Evolutionary conservation across 1,140 invertebrate species (phyloP).

Genomic region (Cephus cinctus): DNA sequence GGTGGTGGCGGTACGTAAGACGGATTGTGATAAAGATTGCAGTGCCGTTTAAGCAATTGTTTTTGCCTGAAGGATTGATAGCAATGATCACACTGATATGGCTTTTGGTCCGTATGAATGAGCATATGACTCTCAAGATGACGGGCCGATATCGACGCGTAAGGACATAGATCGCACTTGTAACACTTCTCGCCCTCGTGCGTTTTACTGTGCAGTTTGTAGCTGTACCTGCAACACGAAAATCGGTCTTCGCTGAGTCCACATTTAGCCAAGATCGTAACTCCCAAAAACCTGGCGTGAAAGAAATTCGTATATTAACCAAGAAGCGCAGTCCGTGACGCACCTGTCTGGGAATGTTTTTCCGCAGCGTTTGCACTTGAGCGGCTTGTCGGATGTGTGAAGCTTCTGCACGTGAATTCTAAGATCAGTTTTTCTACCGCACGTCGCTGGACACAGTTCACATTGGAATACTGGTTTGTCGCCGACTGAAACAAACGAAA

Average conservation of each 20-base stretch:
- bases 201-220: conserved; percentile 74
- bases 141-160: conserved; percentile 87
- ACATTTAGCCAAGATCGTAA: neutral
- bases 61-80: conserved; percentile 85
- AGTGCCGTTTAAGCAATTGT: conserved; percentile 86
- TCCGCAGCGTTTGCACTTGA: conserved; percentile 90
- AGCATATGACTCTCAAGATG: conserved; percentile 96
- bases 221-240: conserved; percentile 62
- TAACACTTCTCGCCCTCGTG: conserved; percentile 98
- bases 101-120: conserved; percentile 92
- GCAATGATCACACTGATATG: conserved; percentile 80
- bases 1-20: conserved; percentile 87
- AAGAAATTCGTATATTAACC: neutral
- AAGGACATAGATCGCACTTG: conserved; percentile 92
- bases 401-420: conserved; percentile 95
- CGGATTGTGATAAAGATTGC: conserved; percentile 93
- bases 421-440: conserved; percentile 94
- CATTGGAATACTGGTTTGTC: conserved; percentile 96
- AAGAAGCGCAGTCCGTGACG: conserved; percentile 3
- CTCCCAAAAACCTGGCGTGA: neutral
- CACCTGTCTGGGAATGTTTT: conserved; percentile 87
- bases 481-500: conserved; percentile 58
- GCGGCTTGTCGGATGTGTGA: conserved; percentile 89
- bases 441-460: conserved; percentile 93
- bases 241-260: neutral